These are phyloP conservation scores for Amblyjoppa fuscipennis DNA, from an alignment of 2,888 invertebrate species.

Conservation along the genomic window DNA sequence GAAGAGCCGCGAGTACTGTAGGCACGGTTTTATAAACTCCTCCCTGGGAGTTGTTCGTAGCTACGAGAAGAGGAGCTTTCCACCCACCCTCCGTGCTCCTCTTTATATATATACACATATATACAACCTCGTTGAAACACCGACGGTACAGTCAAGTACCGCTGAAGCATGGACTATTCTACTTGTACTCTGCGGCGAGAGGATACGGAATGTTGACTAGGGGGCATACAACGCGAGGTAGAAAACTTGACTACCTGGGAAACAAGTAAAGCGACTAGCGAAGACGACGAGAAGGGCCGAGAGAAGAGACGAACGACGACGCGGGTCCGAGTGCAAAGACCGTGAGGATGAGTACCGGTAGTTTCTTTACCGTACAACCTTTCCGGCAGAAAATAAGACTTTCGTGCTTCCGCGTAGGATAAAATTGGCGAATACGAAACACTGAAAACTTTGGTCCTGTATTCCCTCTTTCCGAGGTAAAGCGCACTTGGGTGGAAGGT, in stretches of 20 bases:
- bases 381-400: background rate
- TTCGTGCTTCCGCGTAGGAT: background rate
- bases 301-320: slow-evolving; percentile 28
- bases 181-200: slow-evolving; percentile 33
- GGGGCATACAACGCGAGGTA: slow-evolving; percentile 5
- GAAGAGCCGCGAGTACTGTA: slow-evolving; percentile 14
- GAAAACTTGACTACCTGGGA: slow-evolving; percentile 9
- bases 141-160: slow-evolving; percentile 43
- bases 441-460: too few relatives aligned
- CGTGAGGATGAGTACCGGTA: slow-evolving; percentile 11
- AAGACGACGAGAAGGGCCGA: slow-evolving; percentile 31
- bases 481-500: too few relatives aligned
- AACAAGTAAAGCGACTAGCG: slow-evolving; percentile 42
- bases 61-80: slow-evolving; percentile 14
- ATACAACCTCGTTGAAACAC: slow-evolving; percentile 8
- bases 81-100: background rate
- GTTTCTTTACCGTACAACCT: background rate
- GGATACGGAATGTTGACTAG: slow-evolving; percentile 19
- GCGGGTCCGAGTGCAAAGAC: slow-evolving; percentile 36
- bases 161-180: slow-evolving; percentile 30
- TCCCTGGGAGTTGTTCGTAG: slow-evolving; percentile 27
- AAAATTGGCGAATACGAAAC: too few relatives aligned
- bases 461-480: too few relatives aligned
- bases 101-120: background rate
- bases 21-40: slow-evolving; percentile 47